These are phyloP conservation scores for Periphyllus acericola DNA, from an alignment of 2,888 invertebrate genomes.

Conservation along the genomic window DNA sequence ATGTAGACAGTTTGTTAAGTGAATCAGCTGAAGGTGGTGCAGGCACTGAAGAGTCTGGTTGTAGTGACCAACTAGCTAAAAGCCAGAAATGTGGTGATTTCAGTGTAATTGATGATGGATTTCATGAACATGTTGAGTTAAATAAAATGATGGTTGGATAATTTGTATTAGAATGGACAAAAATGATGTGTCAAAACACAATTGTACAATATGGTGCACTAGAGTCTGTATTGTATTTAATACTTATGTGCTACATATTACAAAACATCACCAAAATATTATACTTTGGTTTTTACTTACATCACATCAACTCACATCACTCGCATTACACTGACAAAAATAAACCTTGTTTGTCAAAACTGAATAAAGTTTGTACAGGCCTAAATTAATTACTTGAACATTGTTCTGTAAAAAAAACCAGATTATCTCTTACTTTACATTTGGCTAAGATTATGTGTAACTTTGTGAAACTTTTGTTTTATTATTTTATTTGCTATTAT, in stretches of 20 bases:
- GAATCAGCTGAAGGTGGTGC: constrained; percentile 59
- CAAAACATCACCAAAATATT: neutral
- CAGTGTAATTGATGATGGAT: constrained; percentile 63
- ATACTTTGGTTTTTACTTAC: neutral
- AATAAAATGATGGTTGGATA: constrained; percentile 32
- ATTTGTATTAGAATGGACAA: neutral
- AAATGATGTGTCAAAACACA: constrained; percentile 48
- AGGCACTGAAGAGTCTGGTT: constrained; percentile 55
- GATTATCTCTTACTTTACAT: neutral
- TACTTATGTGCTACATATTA: constrained; percentile 4
- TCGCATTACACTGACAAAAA: neutral
- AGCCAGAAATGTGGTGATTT: constrained; percentile 53
- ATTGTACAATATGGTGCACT: constrained; percentile 12
- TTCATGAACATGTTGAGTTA: constrained; percentile 63
- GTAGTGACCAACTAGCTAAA: constrained; percentile 46
- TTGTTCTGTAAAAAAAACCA: no score
- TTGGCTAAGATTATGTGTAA: neutral
- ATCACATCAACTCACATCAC: constrained; percentile 18
- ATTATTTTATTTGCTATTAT: neutral
- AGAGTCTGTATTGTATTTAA: constrained; percentile 15
- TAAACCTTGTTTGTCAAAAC: neutral
- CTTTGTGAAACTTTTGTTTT: neutral
- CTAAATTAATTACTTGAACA: neutral
- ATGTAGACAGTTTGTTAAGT: constrained; percentile 56
- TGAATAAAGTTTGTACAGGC: neutral